Base-by-base conservation (phyloP, 2,797 vertebrate genomes). In the Kryptopterus vitreolus region DNA sequence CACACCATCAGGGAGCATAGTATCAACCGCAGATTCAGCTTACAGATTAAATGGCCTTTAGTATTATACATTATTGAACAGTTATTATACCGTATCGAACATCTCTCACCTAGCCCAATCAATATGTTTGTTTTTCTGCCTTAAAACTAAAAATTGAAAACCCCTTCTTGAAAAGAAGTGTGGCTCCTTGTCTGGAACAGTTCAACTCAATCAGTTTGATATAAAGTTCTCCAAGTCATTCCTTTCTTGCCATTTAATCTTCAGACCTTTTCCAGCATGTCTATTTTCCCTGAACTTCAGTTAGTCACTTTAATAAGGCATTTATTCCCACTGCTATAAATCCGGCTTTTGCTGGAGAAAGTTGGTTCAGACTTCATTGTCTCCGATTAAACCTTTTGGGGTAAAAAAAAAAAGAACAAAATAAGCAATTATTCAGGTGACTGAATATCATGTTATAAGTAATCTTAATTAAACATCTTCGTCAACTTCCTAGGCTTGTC, bases 301-400 rank as follows among this genome's bases (percentile, higher is more conserved):
- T 26, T 26, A 18, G 5, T 70, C 26, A 33, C 29, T 53, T 53
- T n/a, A 33, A 33, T 35, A 72, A 50, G 16, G 8, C 46, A 52
- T 72, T 72, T 72, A 55, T 72, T 55, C 18, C 20, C 52, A 24
- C 26, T 18, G 46, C 46, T 70, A 52, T 29, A 50, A 26, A 71
- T 71, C 31, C n/a, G 12, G 20, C 5, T 35, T 18, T 20, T 20
- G 24, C 5, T 11, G 31, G 29, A 29, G 15, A 31, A 20, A 70
- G 50, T 69, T 15, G 46, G 15, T 46, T 12, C 3, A 13, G n/a
- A 50, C 9, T 50, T 20, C 46, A 71, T 3, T 69, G 43, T 66
- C 6, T 69, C 24, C 16, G 50, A 16, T 43, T 22, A 66, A 6
- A 10, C 59, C 3, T 65, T 38, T 65, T 12, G 9, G 9, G 18